Evolutionary conservation across 2,797 vertebrate genomes (phyloP), one percentile per base, ranked within the genome.

Genomic region (Sebastes itinus): DNA sequence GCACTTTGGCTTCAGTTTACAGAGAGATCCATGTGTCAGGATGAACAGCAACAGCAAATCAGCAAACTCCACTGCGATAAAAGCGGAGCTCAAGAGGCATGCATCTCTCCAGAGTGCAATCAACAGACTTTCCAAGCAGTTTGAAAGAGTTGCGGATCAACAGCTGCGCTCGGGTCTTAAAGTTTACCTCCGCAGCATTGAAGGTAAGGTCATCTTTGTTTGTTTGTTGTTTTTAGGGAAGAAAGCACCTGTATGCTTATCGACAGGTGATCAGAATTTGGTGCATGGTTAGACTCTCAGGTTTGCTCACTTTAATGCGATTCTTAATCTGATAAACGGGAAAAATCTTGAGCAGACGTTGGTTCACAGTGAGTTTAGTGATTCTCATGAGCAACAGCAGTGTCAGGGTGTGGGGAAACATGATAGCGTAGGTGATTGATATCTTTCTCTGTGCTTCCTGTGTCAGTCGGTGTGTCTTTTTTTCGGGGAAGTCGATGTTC

Each of bases 71-170:
- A 92, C 88, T 63, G 95, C 96, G 54, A 96, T 98, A 71, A 95
- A 95, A 85, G 94, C 96, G n/a, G 97, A 98, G 93, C 92, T 98
- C 70, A 96, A 92, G 88, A 92, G 97, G 83, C 92, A 97, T 30
- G 96, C 96, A 10, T 93, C 93, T 25, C 92, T 97, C 61, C 96
- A 97, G 90, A 95, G 83, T n/a, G 94, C 94, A 42, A 84, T 97
- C 72, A 95, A 75, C 86, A 95, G 93, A 87, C 94, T 98, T 56
- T 94, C 82, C 76, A 97, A 95, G 82, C 95, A 98, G 90, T 86
- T 96, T 80, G 97, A 97, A 38, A 94, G 93, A 70, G 95, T 98
- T 5, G 66, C 56, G 1, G 94, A 98, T 80, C 94, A 88, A 6
- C 95, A 95, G 81, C 96, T 98, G 52, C 96, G 91, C 66, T 92